Evolutionary conservation across 2,888 invertebrate species (phyloP), one percentile per base, ranked within the genome.

Genomic region (Cecidostiba fungosa): DNA sequence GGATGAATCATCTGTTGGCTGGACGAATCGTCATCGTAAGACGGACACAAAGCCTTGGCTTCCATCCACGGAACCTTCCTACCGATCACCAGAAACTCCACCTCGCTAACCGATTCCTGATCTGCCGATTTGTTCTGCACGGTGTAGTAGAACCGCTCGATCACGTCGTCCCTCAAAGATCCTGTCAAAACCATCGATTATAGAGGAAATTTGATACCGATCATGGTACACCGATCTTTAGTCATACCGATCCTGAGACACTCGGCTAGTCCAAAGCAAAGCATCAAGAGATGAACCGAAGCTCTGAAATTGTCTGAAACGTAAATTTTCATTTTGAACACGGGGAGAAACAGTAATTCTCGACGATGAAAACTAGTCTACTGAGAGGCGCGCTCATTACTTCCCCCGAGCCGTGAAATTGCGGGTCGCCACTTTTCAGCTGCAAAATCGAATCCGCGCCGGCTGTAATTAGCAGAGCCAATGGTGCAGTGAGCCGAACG

Each of bases 21-120:
- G 50, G 50, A 50, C 3, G 19, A 50, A 50, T 50, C 54, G 54
- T 66, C 66, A 12, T 66, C 85, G 69, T 85, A 87, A 47, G 82
- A 69, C 4, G 88, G 80, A 69, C 88, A 89, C 59, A 84, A 66
- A 36, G 73, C 36, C 77, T 77, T 82, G 16, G 87, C 89, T 19
- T 85, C 85, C 36, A 79, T 73, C 89, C 88, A 88, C 10, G 88
- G 36, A 2, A 88, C 89, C 62, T 85, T 85, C 43, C 81, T 87
- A 1, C 88, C 89, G 47, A 88, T 87, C 43, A 89, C 70, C 69
- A 85, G 59, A 69, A 88, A 88, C 82, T 88, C 23, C 19, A 66
- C 3, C 26, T 66, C 26, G 16, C 10, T 23, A 3, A 26, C 14
- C 23, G 26, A 66, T 14, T 66, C 62, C 14, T 66, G 3, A 3